Conservation (phyloP, 2,113 vertebrate species). For the Oreotragus oreotragus region DNA sequence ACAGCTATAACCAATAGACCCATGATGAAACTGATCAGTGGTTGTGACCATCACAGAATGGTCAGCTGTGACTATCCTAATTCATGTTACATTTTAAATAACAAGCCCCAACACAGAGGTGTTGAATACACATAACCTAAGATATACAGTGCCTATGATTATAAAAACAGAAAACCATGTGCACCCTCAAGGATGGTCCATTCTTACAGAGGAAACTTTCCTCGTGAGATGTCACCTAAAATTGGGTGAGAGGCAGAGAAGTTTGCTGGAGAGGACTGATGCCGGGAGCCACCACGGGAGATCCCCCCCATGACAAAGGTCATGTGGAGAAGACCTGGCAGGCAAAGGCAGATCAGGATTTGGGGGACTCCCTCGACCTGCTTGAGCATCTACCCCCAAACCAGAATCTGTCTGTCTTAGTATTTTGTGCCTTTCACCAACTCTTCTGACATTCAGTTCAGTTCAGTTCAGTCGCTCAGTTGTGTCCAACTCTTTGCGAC, state of each 20-base stretch:
- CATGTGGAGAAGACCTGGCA: too few species aligned
- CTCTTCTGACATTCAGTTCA: too few species aligned
- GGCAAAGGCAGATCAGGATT: too few species aligned
- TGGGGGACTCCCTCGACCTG: too few species aligned
- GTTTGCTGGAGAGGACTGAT: background rate
- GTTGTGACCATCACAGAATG: background rate
- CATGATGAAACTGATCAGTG: background rate
- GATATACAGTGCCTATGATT: background rate
- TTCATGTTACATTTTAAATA: background rate
- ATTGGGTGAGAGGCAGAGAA: background rate
- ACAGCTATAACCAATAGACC: background rate
- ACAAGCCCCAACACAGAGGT: background rate
- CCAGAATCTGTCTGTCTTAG: too few species aligned
- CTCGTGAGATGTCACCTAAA: background rate
- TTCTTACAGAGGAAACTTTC: background rate
- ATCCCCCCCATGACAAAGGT: too few species aligned
- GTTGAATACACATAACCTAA: background rate
- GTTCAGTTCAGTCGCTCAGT: too few species aligned
- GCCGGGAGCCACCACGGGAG: too few species aligned
- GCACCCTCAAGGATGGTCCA: background rate
- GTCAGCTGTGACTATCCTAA: background rate
- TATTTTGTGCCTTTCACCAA: too few species aligned
- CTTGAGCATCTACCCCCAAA: too few species aligned
- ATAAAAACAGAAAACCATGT: background rate
- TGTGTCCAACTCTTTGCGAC: too few species aligned